Percentiles rank a stretch among this genome's conserved stretches.
These are phyloP conservation scores for Latrodectus elegans DNA, from an alignment of 2,888 invertebrate species.

Conservation along the genomic window DNA sequence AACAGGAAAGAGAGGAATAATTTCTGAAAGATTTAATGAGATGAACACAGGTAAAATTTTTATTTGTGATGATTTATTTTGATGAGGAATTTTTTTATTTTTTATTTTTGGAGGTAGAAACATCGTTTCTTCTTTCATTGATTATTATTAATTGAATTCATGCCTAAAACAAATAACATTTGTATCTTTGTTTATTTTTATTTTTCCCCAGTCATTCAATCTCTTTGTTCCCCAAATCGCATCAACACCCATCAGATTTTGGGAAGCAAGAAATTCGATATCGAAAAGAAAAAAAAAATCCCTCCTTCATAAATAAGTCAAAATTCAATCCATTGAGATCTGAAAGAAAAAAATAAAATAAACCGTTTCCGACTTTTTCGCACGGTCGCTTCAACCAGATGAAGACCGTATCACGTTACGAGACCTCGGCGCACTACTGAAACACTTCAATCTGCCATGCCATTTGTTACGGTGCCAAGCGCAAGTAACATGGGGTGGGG, in stretches of 20 bases:
- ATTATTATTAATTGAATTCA: too few species aligned
- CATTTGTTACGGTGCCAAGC: conserved; percentile 32
- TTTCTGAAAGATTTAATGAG: too few species aligned
- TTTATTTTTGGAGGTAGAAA: too few species aligned
- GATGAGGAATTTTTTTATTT: too few species aligned
- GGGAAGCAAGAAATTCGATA: conserved; percentile 2
- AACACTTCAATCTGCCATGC: not conserved
- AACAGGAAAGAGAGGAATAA: too few species aligned
- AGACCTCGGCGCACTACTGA: not conserved
- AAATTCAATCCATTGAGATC: conserved; percentile 17
- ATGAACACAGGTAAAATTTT: too few species aligned
- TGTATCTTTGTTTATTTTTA: too few species aligned
- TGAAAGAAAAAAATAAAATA: not conserved
- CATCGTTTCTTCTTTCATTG: too few species aligned
- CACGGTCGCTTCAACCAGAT: not conserved
- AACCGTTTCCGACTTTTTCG: not conserved
- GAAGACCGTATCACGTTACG: not conserved
- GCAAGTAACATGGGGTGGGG: not conserved
- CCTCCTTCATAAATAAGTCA: conserved; percentile 36
- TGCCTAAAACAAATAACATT: too few species aligned
- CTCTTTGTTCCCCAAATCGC: too few species aligned
- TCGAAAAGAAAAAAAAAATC: not conserved
- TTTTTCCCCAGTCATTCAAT: too few species aligned
- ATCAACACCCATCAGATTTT: not conserved
- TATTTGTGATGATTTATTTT: too few species aligned